A percentile compares a stretch with the other conserved stretches of the same genome.
phyloP scores from a whole-genome alignment of 2,888 invertebrate genomes.

The Lochmaea crataegi region DNA sequence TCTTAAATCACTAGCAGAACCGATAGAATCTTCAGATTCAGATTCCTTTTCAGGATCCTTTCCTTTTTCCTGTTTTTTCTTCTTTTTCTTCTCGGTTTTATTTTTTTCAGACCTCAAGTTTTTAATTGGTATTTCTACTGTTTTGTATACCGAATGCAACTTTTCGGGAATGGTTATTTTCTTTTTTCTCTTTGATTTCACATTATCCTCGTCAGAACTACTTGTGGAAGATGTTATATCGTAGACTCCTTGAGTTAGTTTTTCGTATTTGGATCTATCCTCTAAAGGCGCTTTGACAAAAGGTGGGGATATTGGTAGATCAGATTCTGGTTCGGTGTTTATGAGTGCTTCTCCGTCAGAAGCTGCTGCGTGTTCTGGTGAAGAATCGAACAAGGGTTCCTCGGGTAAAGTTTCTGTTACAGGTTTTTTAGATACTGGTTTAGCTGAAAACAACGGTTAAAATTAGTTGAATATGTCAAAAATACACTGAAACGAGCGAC shows the following conservation, averaged over 20 bases:
- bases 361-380: constrained; percentile 50
- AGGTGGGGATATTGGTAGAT: constrained; percentile 63
- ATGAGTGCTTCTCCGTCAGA: constrained; percentile 65
- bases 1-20: constrained; percentile 77
- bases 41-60: constrained; percentile 57
- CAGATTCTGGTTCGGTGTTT: constrained; percentile 58
- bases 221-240: constrained; percentile 70
- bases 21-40: constrained; percentile 75
- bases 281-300: constrained; percentile 75
- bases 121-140: constrained; percentile 65
- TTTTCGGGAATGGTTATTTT: constrained; percentile 68
- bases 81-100: constrained; percentile 57
- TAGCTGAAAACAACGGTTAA: constrained; percentile 45
- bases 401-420: constrained; percentile 52
- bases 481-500: neutral
- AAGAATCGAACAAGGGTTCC: constrained; percentile 57
- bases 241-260: constrained; percentile 72
- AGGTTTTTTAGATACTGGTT: constrained; percentile 50
- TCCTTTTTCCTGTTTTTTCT: constrained; percentile 47
- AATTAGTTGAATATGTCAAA: neutral
- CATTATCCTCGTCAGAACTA: constrained; percentile 62
- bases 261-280: constrained; percentile 83
- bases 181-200: constrained; percentile 61
- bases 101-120: constrained; percentile 66
- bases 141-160: constrained; percentile 68